phyloP scores from a whole-genome alignment of 2,113 vertebrate species.

The Oncorhynchus masou region DNA sequence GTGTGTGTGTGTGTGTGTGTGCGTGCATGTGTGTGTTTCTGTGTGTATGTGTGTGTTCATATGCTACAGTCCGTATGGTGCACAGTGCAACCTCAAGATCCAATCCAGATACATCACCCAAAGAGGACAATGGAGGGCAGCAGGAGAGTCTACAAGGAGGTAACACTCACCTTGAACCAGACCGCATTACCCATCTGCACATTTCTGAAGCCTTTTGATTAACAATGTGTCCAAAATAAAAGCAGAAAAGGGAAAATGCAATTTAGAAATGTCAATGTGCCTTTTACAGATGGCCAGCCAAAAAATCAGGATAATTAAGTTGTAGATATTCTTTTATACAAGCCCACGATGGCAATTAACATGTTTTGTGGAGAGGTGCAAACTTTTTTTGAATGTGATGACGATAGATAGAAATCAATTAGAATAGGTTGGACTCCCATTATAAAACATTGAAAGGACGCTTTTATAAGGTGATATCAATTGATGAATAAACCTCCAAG shows the following conservation, averaged over 20 bases:
- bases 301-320: slow-evolving; percentile 80
- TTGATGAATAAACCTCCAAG: slow-evolving; percentile 75
- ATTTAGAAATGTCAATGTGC: slow-evolving; percentile 77
- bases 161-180: slow-evolving; percentile 80
- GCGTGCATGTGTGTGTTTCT: neutral
- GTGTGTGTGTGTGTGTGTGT: too few species aligned
- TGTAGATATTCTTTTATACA: slow-evolving; percentile 78
- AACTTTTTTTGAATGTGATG: slow-evolving; percentile 75
- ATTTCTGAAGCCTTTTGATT: slow-evolving; percentile 81
- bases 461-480: slow-evolving; percentile 77
- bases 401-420: slow-evolving; percentile 77
- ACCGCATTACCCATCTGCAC: slow-evolving; percentile 81
- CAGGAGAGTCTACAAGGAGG: slow-evolving; percentile 68
- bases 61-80: neutral
- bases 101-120: slow-evolving; percentile 55
- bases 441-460: slow-evolving; percentile 74
- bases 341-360: slow-evolving; percentile 76
- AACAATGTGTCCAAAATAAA: slow-evolving; percentile 78
- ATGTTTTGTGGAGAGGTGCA: slow-evolving; percentile 77
- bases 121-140: slow-evolving; percentile 67
- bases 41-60: neutral
- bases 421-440: slow-evolving; percentile 73
- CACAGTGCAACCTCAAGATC: neutral
- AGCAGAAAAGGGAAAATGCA: slow-evolving; percentile 74
- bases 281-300: slow-evolving; percentile 78